phyloP scores from a whole-genome alignment of 2,888 invertebrate species.

The Notocelia uddmanniana region DNA sequence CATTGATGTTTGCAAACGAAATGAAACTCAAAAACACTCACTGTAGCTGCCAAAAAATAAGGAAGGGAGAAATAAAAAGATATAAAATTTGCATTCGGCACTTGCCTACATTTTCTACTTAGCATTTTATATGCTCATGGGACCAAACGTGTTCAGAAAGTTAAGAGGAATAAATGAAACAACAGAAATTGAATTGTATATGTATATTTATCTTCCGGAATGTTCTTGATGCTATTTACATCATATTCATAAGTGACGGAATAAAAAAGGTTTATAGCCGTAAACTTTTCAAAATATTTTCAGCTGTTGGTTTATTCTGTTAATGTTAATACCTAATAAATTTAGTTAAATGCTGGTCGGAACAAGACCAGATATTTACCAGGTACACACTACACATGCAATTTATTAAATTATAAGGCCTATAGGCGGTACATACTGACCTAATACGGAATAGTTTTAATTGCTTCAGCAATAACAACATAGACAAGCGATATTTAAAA shows the following conservation, averaged over 20 bases:
- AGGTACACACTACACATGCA: too few relatives aligned
- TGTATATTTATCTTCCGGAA: conserved; percentile 20
- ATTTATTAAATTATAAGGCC: too few relatives aligned
- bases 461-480: not conserved
- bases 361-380: not conserved
- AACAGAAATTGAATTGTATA: conserved; percentile 46
- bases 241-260: not conserved
- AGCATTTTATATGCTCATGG: conserved; percentile 67
- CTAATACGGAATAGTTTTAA: too few relatives aligned
- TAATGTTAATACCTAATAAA: not conserved
- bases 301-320: not conserved
- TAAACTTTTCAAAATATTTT: not conserved
- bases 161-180: conserved; percentile 63
- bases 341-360: not conserved
- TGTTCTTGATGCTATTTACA: conserved; percentile 20
- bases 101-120: conserved; percentile 61
- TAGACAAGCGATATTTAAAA: too few relatives aligned
- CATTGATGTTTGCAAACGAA: conserved; percentile 23
- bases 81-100: conserved; percentile 69
- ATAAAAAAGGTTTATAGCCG: not conserved
- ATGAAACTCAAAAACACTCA: conserved; percentile 23
- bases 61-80: conserved; percentile 49
- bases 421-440: too few relatives aligned
- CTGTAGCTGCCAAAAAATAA: conserved; percentile 15
- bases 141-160: conserved; percentile 66